These are phyloP conservation scores for Chrysolina americana DNA, from an alignment of 2,888 invertebrate genomes.

Conservation along the genomic window DNA sequence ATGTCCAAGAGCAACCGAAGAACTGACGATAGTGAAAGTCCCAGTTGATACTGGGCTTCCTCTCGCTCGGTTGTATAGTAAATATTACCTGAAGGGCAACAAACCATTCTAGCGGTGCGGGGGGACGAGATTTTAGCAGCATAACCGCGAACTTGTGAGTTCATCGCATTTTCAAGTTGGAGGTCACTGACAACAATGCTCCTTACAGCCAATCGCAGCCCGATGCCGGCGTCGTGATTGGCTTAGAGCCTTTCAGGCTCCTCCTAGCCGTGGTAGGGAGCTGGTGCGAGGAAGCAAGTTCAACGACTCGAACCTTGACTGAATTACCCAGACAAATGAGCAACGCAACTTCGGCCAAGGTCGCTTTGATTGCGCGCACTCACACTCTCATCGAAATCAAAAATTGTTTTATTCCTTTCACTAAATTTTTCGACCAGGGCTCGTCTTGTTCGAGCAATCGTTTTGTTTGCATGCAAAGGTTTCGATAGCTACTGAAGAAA, in stretches of 20 bases:
- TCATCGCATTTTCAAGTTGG: conserved; percentile 86
- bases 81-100: conserved; percentile 70
- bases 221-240: conserved; percentile 67
- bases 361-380: conserved; percentile 60
- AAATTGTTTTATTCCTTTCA: conserved; percentile 46
- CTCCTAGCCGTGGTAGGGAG: conserved; percentile 62
- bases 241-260: conserved; percentile 61
- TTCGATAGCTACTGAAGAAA: neutral
- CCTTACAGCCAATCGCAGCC: conserved; percentile 70
- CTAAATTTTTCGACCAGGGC: neutral
- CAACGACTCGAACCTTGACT: conserved; percentile 91
- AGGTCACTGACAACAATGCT: conserved; percentile 86
- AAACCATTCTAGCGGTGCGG: conserved; percentile 60
- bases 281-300: conserved; percentile 73
- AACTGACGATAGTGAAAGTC: conserved; percentile 71
- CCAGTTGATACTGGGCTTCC: conserved; percentile 68
- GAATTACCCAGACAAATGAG: conserved; percentile 80
- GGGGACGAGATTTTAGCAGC: conserved; percentile 70
- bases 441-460: neutral
- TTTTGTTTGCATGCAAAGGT: neutral
- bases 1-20: conserved; percentile 63
- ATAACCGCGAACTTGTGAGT: conserved; percentile 75
- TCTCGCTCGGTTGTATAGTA: conserved; percentile 66
- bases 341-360: conserved; percentile 68
- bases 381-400: conserved; percentile 64